Conservation (phyloP, 2,888 invertebrate genomes). For the Diarsia rubi region DNA sequence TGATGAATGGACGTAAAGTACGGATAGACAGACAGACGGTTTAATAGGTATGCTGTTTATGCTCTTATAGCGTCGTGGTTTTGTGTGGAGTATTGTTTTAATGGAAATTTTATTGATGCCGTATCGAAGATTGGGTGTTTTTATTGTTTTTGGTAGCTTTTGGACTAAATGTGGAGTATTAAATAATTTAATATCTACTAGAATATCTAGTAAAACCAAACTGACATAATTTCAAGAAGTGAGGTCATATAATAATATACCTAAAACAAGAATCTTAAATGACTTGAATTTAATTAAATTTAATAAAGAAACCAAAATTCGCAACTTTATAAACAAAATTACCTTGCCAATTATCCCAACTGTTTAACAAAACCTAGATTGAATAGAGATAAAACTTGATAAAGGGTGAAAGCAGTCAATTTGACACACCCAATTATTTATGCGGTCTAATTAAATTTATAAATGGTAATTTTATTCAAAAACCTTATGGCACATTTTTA, state of each 20-base stretch:
- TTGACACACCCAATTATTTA: slow-evolving; percentile 77
- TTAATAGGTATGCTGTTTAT: slow-evolving; percentile 64
- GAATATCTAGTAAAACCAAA: neutral
- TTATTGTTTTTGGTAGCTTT: neutral
- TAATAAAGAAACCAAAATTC: neutral
- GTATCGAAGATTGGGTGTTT: neutral
- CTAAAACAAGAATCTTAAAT: no score
- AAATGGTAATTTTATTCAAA: slow-evolving; percentile 82
- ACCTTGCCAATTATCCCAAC: slow-evolving; percentile 25
- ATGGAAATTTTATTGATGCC: slow-evolving; percentile 5
- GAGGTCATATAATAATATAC: no score
- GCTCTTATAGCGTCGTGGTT: slow-evolving; percentile 55
- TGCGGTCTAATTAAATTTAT: slow-evolving; percentile 76
- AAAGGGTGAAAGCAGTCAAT: slow-evolving; percentile 74
- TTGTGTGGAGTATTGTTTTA: slow-evolving; percentile 47
- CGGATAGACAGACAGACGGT: slow-evolving; percentile 64
- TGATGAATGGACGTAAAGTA: slow-evolving; percentile 82
- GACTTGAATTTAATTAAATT: no score
- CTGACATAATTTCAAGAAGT: neutral
- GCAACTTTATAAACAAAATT: neutral
- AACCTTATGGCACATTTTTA: slow-evolving; percentile 78
- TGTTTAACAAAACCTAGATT: slow-evolving; percentile 50
- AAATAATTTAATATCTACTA: neutral
- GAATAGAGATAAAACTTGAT: slow-evolving; percentile 63
- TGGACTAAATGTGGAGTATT: neutral